Evolutionary conservation across 1,140 invertebrate genomes (phyloP).

Genomic region (Drosophila funebris): DNA sequence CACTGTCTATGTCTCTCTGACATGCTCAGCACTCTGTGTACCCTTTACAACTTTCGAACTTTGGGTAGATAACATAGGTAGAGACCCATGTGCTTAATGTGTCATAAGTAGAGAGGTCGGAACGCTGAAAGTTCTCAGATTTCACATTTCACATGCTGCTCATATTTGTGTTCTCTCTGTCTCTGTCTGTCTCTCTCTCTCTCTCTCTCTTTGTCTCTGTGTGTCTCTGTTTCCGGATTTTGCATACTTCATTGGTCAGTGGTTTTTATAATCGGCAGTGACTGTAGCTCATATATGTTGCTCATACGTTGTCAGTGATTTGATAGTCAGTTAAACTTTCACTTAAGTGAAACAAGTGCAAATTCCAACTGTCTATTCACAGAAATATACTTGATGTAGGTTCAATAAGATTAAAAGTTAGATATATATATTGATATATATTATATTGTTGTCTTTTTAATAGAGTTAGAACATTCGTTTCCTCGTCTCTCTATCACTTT

Average conservation of each 20-base stretch:
- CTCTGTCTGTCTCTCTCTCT: too few relatives aligned
- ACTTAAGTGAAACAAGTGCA: neutral
- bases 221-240: neutral
- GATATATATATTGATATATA: too few relatives aligned
- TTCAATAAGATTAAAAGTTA: neutral
- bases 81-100: slow-evolving; percentile 40
- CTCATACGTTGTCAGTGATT: neutral
- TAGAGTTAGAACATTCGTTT: too few relatives aligned
- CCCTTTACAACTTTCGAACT: slow-evolving; percentile 26
- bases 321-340: neutral
- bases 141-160: slow-evolving; percentile 17
- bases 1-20: neutral
- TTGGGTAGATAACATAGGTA: slow-evolving; percentile 21
- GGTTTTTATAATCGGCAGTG: neutral
- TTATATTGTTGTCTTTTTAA: too few relatives aligned
- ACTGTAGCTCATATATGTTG: neutral
- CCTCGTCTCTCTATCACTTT: neutral
- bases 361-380: neutral
- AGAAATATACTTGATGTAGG: neutral
- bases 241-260: slow-evolving; percentile 16
- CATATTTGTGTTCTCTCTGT: neutral
- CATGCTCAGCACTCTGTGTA: neutral
- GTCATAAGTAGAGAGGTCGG: slow-evolving; percentile 37
- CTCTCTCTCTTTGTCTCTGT: neutral
- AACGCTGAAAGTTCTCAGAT: slow-evolving; percentile 48